phyloP scores from a whole-genome alignment of 2,113 vertebrate species.

The Rhinolophus sinicus region DNA sequence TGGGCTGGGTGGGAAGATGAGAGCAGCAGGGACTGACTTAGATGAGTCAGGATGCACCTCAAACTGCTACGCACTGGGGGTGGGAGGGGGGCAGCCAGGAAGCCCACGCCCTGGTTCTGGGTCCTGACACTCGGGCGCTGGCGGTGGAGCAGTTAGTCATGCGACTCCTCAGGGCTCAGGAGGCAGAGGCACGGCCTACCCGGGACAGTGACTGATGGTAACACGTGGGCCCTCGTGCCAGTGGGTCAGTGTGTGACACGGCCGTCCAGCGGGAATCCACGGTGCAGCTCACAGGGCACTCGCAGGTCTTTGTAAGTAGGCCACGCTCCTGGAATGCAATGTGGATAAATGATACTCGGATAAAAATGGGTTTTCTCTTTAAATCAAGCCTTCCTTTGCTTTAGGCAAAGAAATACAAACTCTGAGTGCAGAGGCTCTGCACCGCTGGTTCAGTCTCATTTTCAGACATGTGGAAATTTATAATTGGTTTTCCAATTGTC shows the following conservation, averaged over 20 bases:
- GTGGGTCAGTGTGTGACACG: background rate
- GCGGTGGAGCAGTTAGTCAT: background rate
- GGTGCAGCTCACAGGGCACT: background rate
- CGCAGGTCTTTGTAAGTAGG: background rate
- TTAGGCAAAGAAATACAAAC: background rate
- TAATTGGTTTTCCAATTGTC: constrained; percentile 71
- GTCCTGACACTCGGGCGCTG: background rate
- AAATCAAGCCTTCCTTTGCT: constrained; percentile 4
- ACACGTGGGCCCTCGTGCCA: rapidly evolving
- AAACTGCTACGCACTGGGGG: background rate
- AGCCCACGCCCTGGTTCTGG: background rate
- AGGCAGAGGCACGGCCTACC: background rate
- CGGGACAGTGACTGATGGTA: background rate
- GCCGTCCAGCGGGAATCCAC: rapidly evolving
- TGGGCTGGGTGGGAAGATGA: background rate
- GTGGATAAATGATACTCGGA: background rate
- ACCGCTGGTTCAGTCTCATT: constrained; percentile 26
- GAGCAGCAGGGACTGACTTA: too few relatives aligned
- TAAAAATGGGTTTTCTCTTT: constrained; percentile 43
- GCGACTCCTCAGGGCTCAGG: too few relatives aligned
- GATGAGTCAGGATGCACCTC: background rate
- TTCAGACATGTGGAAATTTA: constrained; percentile 61
- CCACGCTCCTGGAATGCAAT: background rate
- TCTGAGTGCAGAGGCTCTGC: background rate
- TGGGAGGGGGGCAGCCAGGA: too few relatives aligned